A percentile compares a stretch with the other conserved stretches of the same genome.
phyloP scores from a whole-genome alignment of 2,113 vertebrate species.

The Triplophysa dalaica region DNA sequence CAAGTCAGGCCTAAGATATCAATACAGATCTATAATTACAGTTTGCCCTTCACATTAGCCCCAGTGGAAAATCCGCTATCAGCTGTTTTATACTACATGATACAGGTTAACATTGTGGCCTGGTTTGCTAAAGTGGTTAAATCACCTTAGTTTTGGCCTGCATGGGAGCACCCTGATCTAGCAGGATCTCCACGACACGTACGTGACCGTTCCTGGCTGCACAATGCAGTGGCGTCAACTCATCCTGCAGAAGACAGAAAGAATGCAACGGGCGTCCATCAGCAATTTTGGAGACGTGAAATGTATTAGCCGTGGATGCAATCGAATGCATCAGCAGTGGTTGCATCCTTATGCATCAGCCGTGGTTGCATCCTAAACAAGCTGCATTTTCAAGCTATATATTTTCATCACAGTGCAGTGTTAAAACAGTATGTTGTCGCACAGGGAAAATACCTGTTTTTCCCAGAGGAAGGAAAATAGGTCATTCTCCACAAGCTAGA shows the following conservation, averaged over 20 bases:
- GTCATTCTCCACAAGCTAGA: conserved; percentile 45
- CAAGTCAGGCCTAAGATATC: too few species aligned
- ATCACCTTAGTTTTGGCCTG: conserved; percentile 97
- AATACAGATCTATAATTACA: too few species aligned
- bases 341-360: not conserved
- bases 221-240: conserved; percentile 97
- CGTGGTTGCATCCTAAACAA: not conserved
- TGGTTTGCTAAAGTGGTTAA: not conserved
- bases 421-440: conserved; percentile 21
- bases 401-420: conserved; percentile 18
- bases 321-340: not conserved
- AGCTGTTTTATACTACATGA: too few species aligned
- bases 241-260: conserved; percentile 77
- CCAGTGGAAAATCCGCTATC: too few species aligned
- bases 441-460: conserved; percentile 45
- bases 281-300: not conserved
- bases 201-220: conserved; percentile 94
- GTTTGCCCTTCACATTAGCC: too few species aligned
- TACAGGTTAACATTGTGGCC: not conserved
- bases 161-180: conserved; percentile 95
- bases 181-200: conserved; percentile 91
- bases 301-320: not conserved
- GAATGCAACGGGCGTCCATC: not conserved
- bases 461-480: conserved; percentile 48
- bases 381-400: not conserved